Conservation (phyloP, 1,140 invertebrate genomes). For the Elymnias hypermnestra region DNA sequence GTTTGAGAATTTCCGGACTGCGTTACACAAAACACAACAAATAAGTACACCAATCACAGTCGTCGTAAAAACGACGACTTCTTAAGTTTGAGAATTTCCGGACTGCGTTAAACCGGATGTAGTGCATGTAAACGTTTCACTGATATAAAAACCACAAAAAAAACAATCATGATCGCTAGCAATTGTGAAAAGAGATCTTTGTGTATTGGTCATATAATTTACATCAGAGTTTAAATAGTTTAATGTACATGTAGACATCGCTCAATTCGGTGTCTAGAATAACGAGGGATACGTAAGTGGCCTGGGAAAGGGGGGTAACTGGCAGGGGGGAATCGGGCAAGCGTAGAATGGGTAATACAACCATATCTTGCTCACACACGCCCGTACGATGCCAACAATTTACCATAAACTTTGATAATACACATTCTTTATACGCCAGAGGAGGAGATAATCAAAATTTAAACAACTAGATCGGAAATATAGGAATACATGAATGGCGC, state of each 20-base stretch:
- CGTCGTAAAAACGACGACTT: too few species aligned
- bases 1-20: too few species aligned
- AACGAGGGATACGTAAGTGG: constrained; percentile 32
- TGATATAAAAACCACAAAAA: too few species aligned
- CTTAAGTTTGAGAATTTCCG: too few species aligned
- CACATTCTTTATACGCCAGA: constrained; percentile 34
- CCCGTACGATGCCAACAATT: constrained; percentile 27
- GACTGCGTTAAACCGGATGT: too few species aligned
- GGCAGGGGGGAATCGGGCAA: constrained; percentile 24
- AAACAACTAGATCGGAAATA: constrained; percentile 53
- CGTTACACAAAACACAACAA: too few species aligned
- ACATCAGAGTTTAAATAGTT: not conserved
- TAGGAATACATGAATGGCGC: constrained; percentile 49
- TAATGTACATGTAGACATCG: not conserved
- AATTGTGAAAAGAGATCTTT: too few species aligned
- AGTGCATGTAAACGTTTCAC: too few species aligned
- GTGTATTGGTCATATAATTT: too few species aligned
- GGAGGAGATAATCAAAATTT: constrained; percentile 40
- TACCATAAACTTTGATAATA: constrained; percentile 32
- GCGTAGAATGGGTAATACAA: constrained; percentile 32
- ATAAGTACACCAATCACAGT: too few species aligned
- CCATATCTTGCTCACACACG: constrained; percentile 16
- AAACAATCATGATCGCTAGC: too few species aligned
- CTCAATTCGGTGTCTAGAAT: not conserved
- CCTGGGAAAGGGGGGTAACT: constrained; percentile 8